Evolutionary conservation across 2,113 vertebrate species (phyloP), one percentile per base, ranked within the genome.

Genomic region (Suncus etruscus): DNA sequence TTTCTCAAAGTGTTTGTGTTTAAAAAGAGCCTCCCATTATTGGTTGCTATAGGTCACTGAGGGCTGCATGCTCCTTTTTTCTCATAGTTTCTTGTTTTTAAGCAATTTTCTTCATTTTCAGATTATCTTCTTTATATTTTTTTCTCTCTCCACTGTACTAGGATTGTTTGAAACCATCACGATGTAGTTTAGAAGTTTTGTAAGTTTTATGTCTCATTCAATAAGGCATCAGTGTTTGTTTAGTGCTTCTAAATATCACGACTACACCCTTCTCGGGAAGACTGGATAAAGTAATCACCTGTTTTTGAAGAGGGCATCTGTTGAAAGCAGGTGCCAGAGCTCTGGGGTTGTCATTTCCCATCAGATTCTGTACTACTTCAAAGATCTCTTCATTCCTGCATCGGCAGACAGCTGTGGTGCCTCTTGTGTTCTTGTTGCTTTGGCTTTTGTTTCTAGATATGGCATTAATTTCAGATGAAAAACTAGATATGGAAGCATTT

Each of bases 271-370:
- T 94, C 39, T 87, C 76, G 78, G 65, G 89, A 89, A 82, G 73
- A 91, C 9, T 45, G 84, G 82, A 72, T 94, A 32, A 91, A 84
- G 77, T 93, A 94, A 76, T 95, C 89, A 87, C 87, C 87, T 93
- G 94, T 89, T 66, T 93, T 94, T 81, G n/a, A 29, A 84, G 70
- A 93, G 65, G 16, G 24, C 83, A 91, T 94, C 81, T 94, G 74
- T 87, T 95, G 66, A 84, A 88, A 95, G 72, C 84, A 93, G 91
- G 87, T 95, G 78, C 70, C 70, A 65, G 54, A 92, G 25, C 87
- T 77, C 72, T 75, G 22, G 87, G 65, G 32, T 85, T 95, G 86
- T 91, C 81, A 83, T 95, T 96, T 95, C 70, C 74, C 70, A 89
- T 84, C 81, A 91, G 47, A 80, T 29, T 77, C 50, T 87, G 31